Base-by-base conservation (phyloP, 1,140 invertebrate species). In the Scaptomyza pallida region DNA sequence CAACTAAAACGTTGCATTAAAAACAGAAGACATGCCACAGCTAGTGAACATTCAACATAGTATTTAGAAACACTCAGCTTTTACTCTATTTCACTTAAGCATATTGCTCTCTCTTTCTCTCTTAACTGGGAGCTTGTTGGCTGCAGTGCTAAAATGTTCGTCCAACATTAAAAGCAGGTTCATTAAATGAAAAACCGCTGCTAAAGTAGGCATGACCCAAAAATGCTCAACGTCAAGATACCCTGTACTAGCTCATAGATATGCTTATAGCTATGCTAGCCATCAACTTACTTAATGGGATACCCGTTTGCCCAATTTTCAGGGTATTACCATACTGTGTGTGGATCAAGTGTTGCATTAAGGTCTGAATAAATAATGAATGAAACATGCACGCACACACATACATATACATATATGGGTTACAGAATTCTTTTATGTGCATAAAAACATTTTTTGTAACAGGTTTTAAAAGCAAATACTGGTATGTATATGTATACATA, bases 1-100 rank as follows among this genome's bases (percentile, higher is more conserved):
- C 5, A 37, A 56, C 50, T 56, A 73, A 40, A 73, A 68, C 50
- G 47, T 40, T 45, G 54, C 54, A 71, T 62, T 64, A 65, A 71
- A 37, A 30, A 15, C 61, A 8, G 12, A 37, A 35, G 52, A 13
- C 43, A 59, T 44, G 68, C 61, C 60, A 37, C 64, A 41, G 41
- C 62, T 60, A 67, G 70, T 41, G 50, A 12, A 17, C 54, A 54
- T 52, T 47, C 21, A 68, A 41, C 54, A 55, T 50, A 6, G 33
- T 54, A 73, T 44, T 68, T 59, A 43, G 50, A 61, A 65, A 35
- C 19, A 37, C 44, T 65, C 19, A 23, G 13, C 56, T 33, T 30
- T 19, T 3, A 47, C 19, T 13, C 45, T 26, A 12, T 13, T n/a
- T 13, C n/a, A 5, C 23, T 26, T 26, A 3, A 5, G 0, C 5